Conservation (phyloP, 2,113 vertebrate genomes). For the Nesoenas mayeri region DNA sequence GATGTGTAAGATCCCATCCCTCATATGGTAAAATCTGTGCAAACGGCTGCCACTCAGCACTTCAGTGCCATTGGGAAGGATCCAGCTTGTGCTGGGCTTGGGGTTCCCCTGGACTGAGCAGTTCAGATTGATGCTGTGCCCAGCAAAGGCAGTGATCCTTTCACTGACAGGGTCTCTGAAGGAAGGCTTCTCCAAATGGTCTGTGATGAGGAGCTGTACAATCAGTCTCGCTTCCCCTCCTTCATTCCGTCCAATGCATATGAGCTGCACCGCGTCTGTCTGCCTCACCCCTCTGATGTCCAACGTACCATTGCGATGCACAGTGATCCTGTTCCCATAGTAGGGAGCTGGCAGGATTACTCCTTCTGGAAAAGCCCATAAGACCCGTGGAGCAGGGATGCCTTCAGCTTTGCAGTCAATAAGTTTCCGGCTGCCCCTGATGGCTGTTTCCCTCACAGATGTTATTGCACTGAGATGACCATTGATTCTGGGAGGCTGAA, state of each 20-base stretch:
- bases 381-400: conserved; percentile 77
- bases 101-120: conserved; percentile 80
- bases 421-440: conserved; percentile 72
- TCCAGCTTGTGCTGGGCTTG: conserved; percentile 78
- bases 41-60: conserved; percentile 73
- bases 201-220: conserved; percentile 81
- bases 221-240: conserved; percentile 84
- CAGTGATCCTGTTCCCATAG: conserved; percentile 81
- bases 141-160: conserved; percentile 76
- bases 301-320: conserved; percentile 89
- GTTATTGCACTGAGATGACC: conserved; percentile 68
- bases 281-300: conserved; percentile 79
- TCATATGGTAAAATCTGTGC: conserved; percentile 80
- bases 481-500: conserved; percentile 83
- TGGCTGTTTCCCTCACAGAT: conserved; percentile 68
- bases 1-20: conserved; percentile 83
- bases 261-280: conserved; percentile 79
- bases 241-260: conserved; percentile 86
- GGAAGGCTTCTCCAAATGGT: conserved; percentile 68
- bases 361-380: conserved; percentile 90
- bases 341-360: conserved; percentile 87
- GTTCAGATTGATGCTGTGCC: conserved; percentile 83
- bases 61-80: conserved; percentile 84
- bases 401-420: conserved; percentile 85
- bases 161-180: conserved; percentile 73